Evolutionary conservation across 2,888 invertebrate genomes (phyloP).

Genomic region (Melinaea menophilus): DNA sequence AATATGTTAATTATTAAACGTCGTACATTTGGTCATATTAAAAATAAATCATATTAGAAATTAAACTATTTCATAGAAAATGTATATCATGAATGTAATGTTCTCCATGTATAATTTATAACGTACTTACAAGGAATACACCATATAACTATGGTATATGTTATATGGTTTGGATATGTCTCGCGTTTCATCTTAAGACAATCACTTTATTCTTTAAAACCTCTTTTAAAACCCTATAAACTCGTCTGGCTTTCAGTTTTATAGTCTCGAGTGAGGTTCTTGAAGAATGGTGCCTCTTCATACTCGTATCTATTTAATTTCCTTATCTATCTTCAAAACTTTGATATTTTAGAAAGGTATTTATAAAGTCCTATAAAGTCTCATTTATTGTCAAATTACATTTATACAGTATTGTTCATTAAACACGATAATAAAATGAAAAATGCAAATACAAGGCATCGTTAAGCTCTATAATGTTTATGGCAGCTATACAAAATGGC

Average conservation of each 20-base stretch:
- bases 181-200: background rate
- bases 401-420: conserved; percentile 5
- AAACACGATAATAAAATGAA: conserved; percentile 24
- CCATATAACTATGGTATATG: no score
- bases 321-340: background rate
- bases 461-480: conserved; percentile 34
- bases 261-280: conserved; percentile 15
- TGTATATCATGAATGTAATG: no score
- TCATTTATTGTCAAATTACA: background rate
- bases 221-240: conserved; percentile 18
- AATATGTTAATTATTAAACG: no score
- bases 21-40: no score
- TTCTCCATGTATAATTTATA: no score
- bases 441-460: conserved; percentile 31
- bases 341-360: background rate
- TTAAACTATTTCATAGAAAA: no score
- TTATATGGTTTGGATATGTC: no score
- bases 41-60: no score
- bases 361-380: background rate
- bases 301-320: conserved; percentile 3
- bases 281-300: conserved; percentile 8
- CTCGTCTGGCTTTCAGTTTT: conserved; percentile 17
- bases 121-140: no score
- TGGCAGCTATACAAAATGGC: conserved; percentile 30
- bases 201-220: conserved; percentile 10